These are phyloP conservation scores for Rhadina sibilatrix DNA, from an alignment of 2,113 vertebrate species.

Conservation along the genomic window DNA sequence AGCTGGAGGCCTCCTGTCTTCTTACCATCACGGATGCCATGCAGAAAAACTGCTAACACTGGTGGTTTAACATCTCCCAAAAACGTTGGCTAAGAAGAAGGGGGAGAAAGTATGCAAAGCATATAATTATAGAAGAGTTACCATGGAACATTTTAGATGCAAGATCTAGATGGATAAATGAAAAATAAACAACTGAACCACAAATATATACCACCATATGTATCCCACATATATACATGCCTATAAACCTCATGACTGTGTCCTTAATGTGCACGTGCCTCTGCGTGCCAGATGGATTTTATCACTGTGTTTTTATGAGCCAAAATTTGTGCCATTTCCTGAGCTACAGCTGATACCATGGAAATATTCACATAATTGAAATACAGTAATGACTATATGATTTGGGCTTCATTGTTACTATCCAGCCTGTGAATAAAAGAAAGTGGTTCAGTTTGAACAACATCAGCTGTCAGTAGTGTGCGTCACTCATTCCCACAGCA, in stretches of 20 bases:
- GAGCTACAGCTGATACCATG: background rate
- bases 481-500: background rate
- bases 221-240: background rate
- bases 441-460: background rate
- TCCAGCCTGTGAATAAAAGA: background rate
- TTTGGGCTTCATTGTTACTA: background rate
- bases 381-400: background rate
- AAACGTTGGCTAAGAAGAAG: constrained; percentile 67
- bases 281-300: background rate
- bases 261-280: background rate
- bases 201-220: background rate
- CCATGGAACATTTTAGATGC: background rate
- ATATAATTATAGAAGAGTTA: background rate
- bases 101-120: background rate
- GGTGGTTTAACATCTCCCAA: constrained; percentile 67
- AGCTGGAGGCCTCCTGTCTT: constrained; percentile 73
- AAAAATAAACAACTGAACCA: background rate
- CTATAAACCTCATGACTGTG: background rate
- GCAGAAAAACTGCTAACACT: constrained; percentile 66
- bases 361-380: background rate
- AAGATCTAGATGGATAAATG: background rate
- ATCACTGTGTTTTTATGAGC: background rate
- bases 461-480: background rate
- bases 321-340: background rate
- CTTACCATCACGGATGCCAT: constrained; percentile 61